phyloP scores from a whole-genome alignment of 2,888 invertebrate species.

The Anarsia innoxiella region DNA sequence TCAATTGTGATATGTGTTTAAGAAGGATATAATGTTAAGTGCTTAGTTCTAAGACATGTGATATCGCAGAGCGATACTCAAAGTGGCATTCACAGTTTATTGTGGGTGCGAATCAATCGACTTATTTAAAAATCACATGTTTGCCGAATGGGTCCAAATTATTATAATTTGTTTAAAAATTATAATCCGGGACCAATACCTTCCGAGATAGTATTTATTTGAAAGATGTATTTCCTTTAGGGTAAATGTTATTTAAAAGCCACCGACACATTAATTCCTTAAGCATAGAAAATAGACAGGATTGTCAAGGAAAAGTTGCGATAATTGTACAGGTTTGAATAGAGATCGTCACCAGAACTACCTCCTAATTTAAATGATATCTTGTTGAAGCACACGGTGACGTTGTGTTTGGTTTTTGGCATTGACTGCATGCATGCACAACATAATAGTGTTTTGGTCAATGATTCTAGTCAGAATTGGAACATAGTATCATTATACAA shows the following conservation, averaged over 20 bases:
- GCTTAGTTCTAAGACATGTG: conserved; percentile 52
- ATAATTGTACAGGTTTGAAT: conserved; percentile 43
- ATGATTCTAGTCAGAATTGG: conserved; percentile 70
- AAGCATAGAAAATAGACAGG: conserved; percentile 72
- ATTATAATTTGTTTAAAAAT: conserved; percentile 77
- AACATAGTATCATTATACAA: conserved; percentile 49
- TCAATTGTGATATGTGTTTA: conserved; percentile 75
- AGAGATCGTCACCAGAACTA: conserved; percentile 57
- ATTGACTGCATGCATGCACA: conserved; percentile 38
- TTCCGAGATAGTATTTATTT: conserved; percentile 76
- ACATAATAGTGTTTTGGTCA: conserved; percentile 36
- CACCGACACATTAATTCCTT: conserved; percentile 76
- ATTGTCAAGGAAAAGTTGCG: conserved; percentile 70
- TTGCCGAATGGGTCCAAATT: conserved; percentile 71
- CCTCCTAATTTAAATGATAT: conserved; percentile 70
- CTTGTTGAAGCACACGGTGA: conserved; percentile 49
- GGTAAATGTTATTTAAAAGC: conserved; percentile 71
- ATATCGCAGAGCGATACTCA: conserved; percentile 71
- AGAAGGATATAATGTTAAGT: conserved; percentile 59
- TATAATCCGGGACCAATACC: conserved; percentile 74
- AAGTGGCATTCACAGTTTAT: conserved; percentile 51
- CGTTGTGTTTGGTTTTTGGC: conserved; percentile 36
- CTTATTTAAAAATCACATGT: conserved; percentile 58
- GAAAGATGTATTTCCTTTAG: conserved; percentile 71
- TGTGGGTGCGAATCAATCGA: conserved; percentile 53